These are phyloP conservation scores for Pluvianellus socialis DNA, from an alignment of 2,113 vertebrate species.

Conservation along the genomic window DNA sequence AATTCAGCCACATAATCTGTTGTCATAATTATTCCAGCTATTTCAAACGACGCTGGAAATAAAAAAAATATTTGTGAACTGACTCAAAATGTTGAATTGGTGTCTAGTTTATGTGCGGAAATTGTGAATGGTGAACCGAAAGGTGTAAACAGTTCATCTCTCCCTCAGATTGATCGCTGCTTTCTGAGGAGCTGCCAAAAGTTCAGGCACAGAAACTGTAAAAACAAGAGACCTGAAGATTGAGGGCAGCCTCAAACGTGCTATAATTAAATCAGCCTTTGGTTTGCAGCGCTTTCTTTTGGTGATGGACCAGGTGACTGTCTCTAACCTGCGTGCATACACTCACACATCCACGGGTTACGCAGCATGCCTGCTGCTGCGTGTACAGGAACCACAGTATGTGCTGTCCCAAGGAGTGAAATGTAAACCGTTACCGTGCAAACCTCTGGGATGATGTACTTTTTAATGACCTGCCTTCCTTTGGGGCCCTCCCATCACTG, in stretches of 20 bases:
- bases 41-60: background rate
- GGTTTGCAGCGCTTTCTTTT: background rate
- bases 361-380: background rate
- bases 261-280: background rate
- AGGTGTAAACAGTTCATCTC: background rate
- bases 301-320: background rate
- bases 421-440: background rate
- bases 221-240: background rate
- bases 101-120: background rate
- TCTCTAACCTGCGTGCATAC: too few relatives aligned
- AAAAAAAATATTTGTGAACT: background rate
- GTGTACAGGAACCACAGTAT: fast-evolving
- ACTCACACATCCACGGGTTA: fast-evolving
- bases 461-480: background rate
- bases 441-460: background rate
- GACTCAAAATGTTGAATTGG: background rate
- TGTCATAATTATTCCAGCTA: background rate
- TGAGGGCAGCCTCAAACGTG: background rate
- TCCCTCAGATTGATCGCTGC: background rate
- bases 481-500: background rate
- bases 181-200: background rate
- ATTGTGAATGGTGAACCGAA: background rate
- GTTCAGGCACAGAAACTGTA: background rate
- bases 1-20: background rate
- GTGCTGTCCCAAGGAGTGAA: background rate